phyloP scores from a whole-genome alignment of 1,140 invertebrate species.

The Drosophila ambigua region DNA sequence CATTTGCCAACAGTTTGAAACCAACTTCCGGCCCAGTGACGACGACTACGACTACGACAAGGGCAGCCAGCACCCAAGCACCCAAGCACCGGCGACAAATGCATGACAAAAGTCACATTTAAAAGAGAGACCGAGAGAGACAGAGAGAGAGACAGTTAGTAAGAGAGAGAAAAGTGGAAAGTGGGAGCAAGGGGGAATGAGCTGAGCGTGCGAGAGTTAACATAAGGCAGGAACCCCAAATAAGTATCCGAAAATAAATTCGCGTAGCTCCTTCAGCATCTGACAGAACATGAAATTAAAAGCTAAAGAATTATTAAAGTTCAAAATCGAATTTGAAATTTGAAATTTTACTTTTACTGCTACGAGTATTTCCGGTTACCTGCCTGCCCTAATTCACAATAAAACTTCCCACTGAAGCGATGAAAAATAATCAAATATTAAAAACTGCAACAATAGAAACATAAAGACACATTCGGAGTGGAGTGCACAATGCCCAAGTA shows the following conservation, averaged over 20 bases:
- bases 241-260: slow-evolving; percentile 4
- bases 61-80: slow-evolving; percentile 18
- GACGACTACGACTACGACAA: slow-evolving; percentile 36
- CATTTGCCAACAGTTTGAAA: slow-evolving; percentile 72
- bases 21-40: slow-evolving; percentile 58
- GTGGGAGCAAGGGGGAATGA: background rate
- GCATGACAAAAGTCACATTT: slow-evolving; percentile 57
- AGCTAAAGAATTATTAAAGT: slow-evolving; percentile 23
- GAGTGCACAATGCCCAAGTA: no score
- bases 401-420: no score
- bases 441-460: no score
- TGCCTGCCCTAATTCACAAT: no score
- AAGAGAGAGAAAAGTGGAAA: background rate
- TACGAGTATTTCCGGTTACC: no score
- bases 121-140: slow-evolving; percentile 13
- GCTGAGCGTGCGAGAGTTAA: background rate
- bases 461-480: no score
- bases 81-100: slow-evolving; percentile 30
- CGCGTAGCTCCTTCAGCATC: background rate
- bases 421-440: no score
- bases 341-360: no score
- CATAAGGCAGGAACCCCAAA: background rate
- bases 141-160: background rate
- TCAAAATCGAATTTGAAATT: background rate
- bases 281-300: slow-evolving; percentile 15